Evolutionary conservation across 2,888 invertebrate genomes (phyloP), one percentile per base, ranked within the genome.

Genomic region (Phragmatobia fuliginosa): DNA sequence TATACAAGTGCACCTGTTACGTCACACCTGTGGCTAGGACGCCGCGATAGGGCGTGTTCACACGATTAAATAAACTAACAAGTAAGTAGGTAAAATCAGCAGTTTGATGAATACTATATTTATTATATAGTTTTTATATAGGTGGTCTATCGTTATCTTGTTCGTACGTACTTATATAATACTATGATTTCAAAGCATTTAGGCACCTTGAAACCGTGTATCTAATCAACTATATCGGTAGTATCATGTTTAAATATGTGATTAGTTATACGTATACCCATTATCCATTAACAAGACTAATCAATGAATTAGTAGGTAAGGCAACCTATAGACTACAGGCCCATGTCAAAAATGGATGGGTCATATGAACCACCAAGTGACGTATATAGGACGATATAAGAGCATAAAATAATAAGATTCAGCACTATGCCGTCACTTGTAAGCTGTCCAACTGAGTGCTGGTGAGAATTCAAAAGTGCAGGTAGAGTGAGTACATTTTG

Each of bases 1-100:
- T 94, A 94, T 94, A 94, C 85, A 88, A 86, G 86, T 87, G 82
- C 85, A 89, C 91, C 90, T 92, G 92, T 93, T 94, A 90, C 94
- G 94, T 94, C 94, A 94, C 90, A 90, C 89, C 87, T 90, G 90
- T 88, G 83, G 87, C 84, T 88, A 87, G 90, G 87, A 90, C 88
- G 84, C 78, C 79, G 75, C 87, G 88, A 90, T 90, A 83, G 56
- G 72, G 65, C 70, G 78, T 58, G 82, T 81, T 70, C 79, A 82
- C 65, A 79, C 62, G 65, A 60, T 25, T 58, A 45, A 62, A 62
- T 66, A 66, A 58, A 62, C 61, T 45, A 65, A 62, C 45, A 66
- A 66, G 62, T 45, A 45, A 49, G 45, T 8, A 49, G 45, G 45
- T 66, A 62, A 28, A 25, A 62, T 62, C 69, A 62, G 62, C 21